These are phyloP conservation scores for Tinea trinotella DNA, from an alignment of 2,888 invertebrate genomes.

Conservation along the genomic window DNA sequence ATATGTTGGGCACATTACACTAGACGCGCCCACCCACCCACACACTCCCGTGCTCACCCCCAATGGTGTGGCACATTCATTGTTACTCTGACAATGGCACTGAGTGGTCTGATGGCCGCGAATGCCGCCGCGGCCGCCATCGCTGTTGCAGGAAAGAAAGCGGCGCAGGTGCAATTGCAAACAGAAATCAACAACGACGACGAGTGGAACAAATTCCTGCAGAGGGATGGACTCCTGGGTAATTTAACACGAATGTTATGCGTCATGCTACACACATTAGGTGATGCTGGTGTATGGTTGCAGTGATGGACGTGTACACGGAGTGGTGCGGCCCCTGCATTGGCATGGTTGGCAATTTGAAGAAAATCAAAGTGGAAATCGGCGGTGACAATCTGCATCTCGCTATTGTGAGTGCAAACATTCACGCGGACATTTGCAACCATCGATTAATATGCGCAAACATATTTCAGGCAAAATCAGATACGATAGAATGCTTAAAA, in stretches of 20 bases:
- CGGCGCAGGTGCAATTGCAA: constrained; percentile 82
- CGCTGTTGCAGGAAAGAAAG: constrained; percentile 78
- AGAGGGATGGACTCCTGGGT: constrained; percentile 84
- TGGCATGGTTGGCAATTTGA: constrained; percentile 87
- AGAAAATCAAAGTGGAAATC: constrained; percentile 89
- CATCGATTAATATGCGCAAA: neutral
- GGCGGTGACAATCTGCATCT: constrained; percentile 87
- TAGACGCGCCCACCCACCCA: no score
- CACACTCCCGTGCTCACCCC: constrained; percentile 24
- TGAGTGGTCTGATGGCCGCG: constrained; percentile 54
- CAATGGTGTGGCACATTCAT: constrained; percentile 21
- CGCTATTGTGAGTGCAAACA: constrained; percentile 74
- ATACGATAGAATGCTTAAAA: constrained; percentile 79
- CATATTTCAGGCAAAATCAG: constrained; percentile 79
- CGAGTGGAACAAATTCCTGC: constrained; percentile 85
- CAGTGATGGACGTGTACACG: constrained; percentile 90
- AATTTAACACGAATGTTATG: constrained; percentile 22
- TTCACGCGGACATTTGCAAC: neutral
- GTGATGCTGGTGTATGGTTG: constrained; percentile 21
- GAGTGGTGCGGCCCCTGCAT: constrained; percentile 94
- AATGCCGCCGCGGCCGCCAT: constrained; percentile 53
- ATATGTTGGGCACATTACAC: no score
- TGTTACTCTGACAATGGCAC: no score
- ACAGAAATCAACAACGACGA: constrained; percentile 86
- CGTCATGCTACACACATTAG: no score